Evolutionary conservation across 2,888 invertebrate genomes (phyloP).

Genomic region (Gnatocerus cornutus): DNA sequence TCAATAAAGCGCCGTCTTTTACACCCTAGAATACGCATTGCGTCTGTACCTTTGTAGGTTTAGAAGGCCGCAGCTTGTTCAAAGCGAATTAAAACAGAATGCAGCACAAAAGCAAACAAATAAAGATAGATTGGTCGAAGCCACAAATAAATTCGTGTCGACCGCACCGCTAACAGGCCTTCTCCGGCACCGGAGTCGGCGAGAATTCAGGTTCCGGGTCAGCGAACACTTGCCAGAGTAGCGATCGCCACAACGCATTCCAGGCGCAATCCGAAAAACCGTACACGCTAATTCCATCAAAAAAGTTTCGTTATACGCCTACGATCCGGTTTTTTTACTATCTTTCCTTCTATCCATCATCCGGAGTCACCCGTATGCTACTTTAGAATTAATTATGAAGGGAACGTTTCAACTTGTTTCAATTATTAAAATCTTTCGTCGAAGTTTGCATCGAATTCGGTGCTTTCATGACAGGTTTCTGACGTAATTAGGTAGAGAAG

Average conservation of each 20-base stretch:
- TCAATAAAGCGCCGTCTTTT: slow-evolving; percentile 33
- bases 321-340: slow-evolving; percentile 10
- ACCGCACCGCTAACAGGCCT: slow-evolving; percentile 58
- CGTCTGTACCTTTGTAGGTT: slow-evolving; percentile 28
- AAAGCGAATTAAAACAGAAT: slow-evolving; percentile 51
- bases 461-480: slow-evolving; percentile 22
- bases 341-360: slow-evolving; percentile 1
- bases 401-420: slow-evolving; percentile 3
- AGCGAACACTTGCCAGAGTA: slow-evolving; percentile 52
- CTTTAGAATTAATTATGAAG: slow-evolving; percentile 25
- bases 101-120: slow-evolving; percentile 54
- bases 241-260: slow-evolving; percentile 52
- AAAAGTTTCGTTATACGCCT: slow-evolving; percentile 37
- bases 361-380: slow-evolving; percentile 3
- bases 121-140: slow-evolving; percentile 55
- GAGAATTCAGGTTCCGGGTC: slow-evolving; percentile 58
- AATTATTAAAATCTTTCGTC: slow-evolving; percentile 21
- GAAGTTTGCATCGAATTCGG: background rate
- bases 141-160: slow-evolving; percentile 57
- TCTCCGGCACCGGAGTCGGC: slow-evolving; percentile 51
- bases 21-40: slow-evolving; percentile 34
- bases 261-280: slow-evolving; percentile 51
- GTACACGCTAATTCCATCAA: slow-evolving; percentile 55
- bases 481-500: slow-evolving; percentile 21
- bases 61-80: slow-evolving; percentile 25